phyloP scores from a whole-genome alignment of 2,797 vertebrate genomes.

The Geotria australis region DNA sequence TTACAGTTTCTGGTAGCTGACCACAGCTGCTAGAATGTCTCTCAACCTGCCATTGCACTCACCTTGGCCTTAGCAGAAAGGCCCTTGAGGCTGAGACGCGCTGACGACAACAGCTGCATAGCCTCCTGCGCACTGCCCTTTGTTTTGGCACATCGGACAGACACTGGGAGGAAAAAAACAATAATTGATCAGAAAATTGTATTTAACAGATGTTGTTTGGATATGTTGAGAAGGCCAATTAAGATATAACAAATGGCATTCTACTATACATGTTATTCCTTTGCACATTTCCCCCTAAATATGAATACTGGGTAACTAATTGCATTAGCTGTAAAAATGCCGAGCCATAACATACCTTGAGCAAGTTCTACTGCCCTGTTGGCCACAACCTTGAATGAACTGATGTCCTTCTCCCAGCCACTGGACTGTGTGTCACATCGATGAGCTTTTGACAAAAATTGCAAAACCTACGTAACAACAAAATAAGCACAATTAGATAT shows the following conservation, averaged over 20 bases:
- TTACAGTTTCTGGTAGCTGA: no score
- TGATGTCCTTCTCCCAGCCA: constrained; percentile 45
- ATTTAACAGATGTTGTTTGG: no score
- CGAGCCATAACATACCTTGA: constrained; percentile 17
- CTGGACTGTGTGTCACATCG: constrained; percentile 41
- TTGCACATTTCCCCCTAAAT: no score
- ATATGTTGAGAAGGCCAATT: no score
- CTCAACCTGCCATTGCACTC: constrained; percentile 2
- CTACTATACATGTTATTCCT: no score
- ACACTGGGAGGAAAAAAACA: constrained; percentile 18
- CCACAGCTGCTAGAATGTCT: no score
- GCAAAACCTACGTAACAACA: constrained; percentile 26
- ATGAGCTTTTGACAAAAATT: constrained; percentile 55
- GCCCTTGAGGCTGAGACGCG: constrained; percentile 49
- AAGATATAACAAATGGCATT: no score
- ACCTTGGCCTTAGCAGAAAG: constrained; percentile 64
- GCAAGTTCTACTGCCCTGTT: constrained; percentile 33
- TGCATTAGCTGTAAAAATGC: no score
- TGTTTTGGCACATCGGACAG: constrained; percentile 34
- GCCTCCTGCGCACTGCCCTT: constrained; percentile 32
- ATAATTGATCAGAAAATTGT: not conserved
- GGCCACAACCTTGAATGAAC: constrained; percentile 35
- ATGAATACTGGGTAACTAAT: no score
- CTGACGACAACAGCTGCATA: constrained; percentile 44
- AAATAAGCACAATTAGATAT: not conserved